phyloP scores from a whole-genome alignment of 2,888 invertebrate genomes.

The Rhimphoctona megacephalus region DNA sequence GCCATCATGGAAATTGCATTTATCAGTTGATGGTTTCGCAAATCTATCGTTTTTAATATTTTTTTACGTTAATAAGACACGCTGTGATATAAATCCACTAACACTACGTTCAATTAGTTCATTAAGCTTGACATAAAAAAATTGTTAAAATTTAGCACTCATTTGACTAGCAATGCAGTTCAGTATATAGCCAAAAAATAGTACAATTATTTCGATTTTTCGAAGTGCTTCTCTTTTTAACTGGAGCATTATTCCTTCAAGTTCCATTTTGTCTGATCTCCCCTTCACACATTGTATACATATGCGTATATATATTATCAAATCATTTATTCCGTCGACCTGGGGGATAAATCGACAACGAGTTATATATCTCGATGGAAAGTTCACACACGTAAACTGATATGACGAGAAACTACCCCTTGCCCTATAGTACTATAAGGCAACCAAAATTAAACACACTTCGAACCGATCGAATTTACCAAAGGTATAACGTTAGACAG shows the following conservation, averaged over 20 bases:
- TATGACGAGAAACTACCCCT: slow-evolving; percentile 4
- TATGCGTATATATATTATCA: slow-evolving; percentile 38
- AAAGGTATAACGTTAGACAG: neutral
- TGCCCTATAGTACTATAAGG: neutral
- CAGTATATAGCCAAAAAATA: neutral
- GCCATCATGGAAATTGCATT: too few relatives aligned
- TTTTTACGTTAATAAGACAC: too few relatives aligned
- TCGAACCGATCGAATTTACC: slow-evolving; percentile 26
- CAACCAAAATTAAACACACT: slow-evolving; percentile 38
- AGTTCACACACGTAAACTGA: slow-evolving; percentile 23
- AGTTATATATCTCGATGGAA: neutral
- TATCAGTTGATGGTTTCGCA: too few relatives aligned
- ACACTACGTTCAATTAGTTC: too few relatives aligned
- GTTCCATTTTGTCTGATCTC: neutral
- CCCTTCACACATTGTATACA: neutral
- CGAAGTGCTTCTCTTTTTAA: neutral
- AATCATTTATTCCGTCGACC: slow-evolving; percentile 65
- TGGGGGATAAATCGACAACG: slow-evolving; percentile 46
- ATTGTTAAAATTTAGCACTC: too few relatives aligned
- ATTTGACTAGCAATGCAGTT: too few relatives aligned
- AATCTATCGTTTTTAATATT: too few relatives aligned
- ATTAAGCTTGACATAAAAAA: too few relatives aligned
- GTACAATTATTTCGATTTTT: neutral
- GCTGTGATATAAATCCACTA: too few relatives aligned
- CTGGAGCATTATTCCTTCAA: neutral